A percentile compares a stretch with the other conserved stretches of the same genome.
These are phyloP conservation scores for Cervus canadensis DNA, from an alignment of 2,113 vertebrate species.

Conservation along the genomic window DNA sequence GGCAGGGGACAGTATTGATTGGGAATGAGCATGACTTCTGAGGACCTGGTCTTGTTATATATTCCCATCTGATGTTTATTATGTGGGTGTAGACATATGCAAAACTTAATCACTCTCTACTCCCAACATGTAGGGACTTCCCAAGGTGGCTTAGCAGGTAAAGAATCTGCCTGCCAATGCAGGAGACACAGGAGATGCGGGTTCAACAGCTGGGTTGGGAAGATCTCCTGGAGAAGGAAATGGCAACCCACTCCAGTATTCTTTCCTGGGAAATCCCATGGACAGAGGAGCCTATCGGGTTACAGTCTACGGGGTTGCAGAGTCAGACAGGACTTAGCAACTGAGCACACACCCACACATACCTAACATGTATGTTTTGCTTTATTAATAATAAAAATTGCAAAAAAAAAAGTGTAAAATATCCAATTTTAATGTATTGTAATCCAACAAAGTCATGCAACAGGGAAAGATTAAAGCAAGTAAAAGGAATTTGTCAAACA, in stretches of 20 bases:
- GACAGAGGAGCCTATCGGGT: background rate
- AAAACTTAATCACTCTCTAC: background rate
- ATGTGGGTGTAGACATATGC: background rate
- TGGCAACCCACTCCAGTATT: background rate
- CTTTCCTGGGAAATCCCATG: background rate
- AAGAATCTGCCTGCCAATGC: background rate
- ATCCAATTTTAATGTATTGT: background rate
- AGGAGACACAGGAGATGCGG: background rate
- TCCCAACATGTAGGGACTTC: background rate
- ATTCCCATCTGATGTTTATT: background rate
- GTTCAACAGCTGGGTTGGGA: background rate
- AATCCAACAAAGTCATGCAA: background rate
- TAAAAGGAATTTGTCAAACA: background rate
- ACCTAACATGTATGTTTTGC: background rate
- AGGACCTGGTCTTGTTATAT: background rate
- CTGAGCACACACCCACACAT: background rate
- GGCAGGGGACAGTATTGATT: accelerated
- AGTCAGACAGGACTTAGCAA: background rate
- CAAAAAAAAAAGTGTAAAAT: slow-evolving; percentile 2
- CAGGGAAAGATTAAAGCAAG: background rate
- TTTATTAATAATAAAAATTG: background rate
- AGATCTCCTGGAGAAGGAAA: background rate
- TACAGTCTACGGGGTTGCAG: background rate
- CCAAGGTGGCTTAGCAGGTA: background rate
- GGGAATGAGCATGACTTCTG: background rate